Evolutionary conservation across 2,888 invertebrate genomes (phyloP).

Genomic region (Griposia aprilina): DNA sequence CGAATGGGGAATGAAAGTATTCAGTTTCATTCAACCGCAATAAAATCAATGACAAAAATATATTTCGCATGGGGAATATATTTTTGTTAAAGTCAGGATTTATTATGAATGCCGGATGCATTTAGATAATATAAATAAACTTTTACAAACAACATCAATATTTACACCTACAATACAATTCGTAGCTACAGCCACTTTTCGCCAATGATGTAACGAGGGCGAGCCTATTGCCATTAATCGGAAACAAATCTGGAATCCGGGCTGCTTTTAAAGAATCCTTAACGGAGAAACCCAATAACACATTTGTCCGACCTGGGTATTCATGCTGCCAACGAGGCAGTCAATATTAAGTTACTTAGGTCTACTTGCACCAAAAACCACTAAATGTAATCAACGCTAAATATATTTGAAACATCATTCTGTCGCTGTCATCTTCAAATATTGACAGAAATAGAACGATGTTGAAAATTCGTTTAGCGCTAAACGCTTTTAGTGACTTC

Average conservation of each 20-base stretch:
- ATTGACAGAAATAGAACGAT: neutral
- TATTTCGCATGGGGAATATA: no score
- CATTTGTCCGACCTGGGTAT: neutral
- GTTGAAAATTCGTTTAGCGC: no score
- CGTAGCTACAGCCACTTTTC: neutral
- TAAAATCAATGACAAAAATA: constrained; percentile 3
- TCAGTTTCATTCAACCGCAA: constrained; percentile 18
- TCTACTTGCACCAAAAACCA: neutral
- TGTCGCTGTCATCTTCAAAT: neutral
- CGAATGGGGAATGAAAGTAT: constrained; percentile 17
- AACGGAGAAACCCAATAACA: neutral
- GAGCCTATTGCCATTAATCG: neutral
- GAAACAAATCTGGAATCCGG: no score
- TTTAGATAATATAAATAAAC: neutral
- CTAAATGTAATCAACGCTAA: neutral
- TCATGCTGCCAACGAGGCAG: neutral
- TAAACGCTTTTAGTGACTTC: no score
- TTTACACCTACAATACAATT: neutral
- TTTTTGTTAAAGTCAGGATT: neutral
- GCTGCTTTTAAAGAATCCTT: neutral
- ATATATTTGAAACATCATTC: neutral
- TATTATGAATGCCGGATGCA: neutral
- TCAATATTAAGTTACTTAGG: neutral
- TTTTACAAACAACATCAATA: neutral
- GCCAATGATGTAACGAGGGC: neutral